A percentile compares a stretch with the other conserved stretches of the same genome.
These are phyloP conservation scores for Microtus montanus DNA, from an alignment of 2,113 vertebrate species.

Conservation along the genomic window DNA sequence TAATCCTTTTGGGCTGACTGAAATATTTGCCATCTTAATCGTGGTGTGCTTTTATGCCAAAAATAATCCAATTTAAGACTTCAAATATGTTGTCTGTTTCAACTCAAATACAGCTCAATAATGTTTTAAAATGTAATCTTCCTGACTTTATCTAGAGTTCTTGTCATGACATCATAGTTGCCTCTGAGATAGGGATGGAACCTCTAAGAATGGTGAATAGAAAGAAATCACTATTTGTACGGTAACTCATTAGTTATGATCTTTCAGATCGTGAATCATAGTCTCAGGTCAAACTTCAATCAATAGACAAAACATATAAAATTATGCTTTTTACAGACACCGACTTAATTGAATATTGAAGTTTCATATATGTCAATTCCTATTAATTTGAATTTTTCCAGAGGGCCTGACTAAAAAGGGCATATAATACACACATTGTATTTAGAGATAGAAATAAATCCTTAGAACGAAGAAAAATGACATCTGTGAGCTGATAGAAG, in stretches of 20 bases:
- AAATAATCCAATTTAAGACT: conserved; percentile 28
- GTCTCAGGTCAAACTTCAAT: conserved; percentile 37
- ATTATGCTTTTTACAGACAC: not conserved
- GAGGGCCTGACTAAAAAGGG: not conserved
- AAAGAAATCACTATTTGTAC: conserved; percentile 1
- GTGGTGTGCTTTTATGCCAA: not conserved
- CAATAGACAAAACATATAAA: not conserved
- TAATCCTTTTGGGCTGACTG: not conserved
- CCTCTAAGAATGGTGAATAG: not conserved
- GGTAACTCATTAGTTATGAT: not conserved
- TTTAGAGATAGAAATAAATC: conserved; percentile 37
- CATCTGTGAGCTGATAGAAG: not conserved
- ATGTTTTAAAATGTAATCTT: conserved; percentile 16
- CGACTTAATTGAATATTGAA: not conserved
- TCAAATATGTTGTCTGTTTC: conserved; percentile 21
- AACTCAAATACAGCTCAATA: conserved; percentile 15
- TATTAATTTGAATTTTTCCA: conserved; percentile 17
- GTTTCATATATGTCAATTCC: not conserved
- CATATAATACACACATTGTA: conserved; percentile 17
- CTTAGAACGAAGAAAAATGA: conserved; percentile 34
- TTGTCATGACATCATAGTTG: not conserved
- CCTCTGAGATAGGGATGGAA: not conserved
- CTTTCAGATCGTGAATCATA: not conserved
- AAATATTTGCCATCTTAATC: conserved; percentile 39
- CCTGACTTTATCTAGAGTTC: not conserved